These are phyloP conservation scores for Aleiodes leptofemur DNA, from an alignment of 2,888 invertebrate genomes.

Conservation along the genomic window DNA sequence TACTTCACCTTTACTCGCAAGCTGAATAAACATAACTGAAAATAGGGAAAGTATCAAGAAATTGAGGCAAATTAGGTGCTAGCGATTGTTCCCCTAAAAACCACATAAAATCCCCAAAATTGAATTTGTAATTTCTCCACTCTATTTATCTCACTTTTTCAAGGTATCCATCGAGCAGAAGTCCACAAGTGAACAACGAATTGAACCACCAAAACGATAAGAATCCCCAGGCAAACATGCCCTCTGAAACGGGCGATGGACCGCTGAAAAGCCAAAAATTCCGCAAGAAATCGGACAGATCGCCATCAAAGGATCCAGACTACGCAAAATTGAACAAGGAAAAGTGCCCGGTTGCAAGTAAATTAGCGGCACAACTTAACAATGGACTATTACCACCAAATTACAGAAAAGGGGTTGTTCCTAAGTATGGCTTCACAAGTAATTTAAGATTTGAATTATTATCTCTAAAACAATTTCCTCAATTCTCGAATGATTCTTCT, in stretches of 20 bases:
- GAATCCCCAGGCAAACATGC: slow-evolving; percentile 31
- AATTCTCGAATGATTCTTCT: slow-evolving; percentile 14
- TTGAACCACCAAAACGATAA: slow-evolving; percentile 43
- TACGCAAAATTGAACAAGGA: slow-evolving; percentile 64
- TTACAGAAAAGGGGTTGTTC: slow-evolving; percentile 76
- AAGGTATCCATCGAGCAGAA: slow-evolving; percentile 67
- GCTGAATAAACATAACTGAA: no score
- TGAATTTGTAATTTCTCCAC: slow-evolving; percentile 18
- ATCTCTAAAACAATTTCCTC: slow-evolving; percentile 16
- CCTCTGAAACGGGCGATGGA: slow-evolving; percentile 58
- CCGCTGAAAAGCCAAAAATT: slow-evolving; percentile 41
- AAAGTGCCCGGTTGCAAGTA: slow-evolving; percentile 60
- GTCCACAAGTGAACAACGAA: slow-evolving; percentile 48
- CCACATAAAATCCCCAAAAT: no score
- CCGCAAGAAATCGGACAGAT: slow-evolving; percentile 46
- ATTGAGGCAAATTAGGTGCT: no score
- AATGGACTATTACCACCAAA: slow-evolving; percentile 59
- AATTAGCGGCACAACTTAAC: slow-evolving; percentile 60
- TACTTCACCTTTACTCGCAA: no score
- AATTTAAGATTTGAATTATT: slow-evolving; percentile 38
- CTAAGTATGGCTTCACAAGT: slow-evolving; percentile 68
- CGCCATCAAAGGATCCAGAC: slow-evolving; percentile 53
- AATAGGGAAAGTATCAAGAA: no score
- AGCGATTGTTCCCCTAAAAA: no score
- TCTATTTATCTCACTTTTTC: slow-evolving; percentile 38